These are phyloP conservation scores for Drosophila navojoa DNA, from an alignment of 1,140 invertebrate species.

Conservation along the genomic window DNA sequence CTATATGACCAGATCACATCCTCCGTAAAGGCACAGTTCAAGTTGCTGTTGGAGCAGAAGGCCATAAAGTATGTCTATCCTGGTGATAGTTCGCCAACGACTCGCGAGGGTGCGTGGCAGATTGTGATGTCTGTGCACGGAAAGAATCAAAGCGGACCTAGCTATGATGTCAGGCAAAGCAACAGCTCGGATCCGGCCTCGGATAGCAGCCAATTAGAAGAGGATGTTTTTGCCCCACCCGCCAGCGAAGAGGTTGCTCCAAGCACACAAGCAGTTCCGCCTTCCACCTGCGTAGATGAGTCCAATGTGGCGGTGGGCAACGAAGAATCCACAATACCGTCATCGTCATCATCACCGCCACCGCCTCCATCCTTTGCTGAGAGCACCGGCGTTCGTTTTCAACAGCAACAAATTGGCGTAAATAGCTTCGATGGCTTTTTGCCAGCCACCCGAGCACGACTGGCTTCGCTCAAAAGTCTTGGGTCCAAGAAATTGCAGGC, in stretches of 20 bases:
- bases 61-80: slow-evolving; percentile 86
- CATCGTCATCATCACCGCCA: slow-evolving; percentile 65
- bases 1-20: slow-evolving; percentile 87
- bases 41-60: slow-evolving; percentile 87
- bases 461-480: slow-evolving; percentile 87
- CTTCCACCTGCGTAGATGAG: slow-evolving; percentile 1
- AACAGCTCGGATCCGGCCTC: slow-evolving; percentile 81
- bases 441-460: slow-evolving; percentile 85
- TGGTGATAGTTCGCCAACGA: slow-evolving; percentile 82
- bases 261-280: slow-evolving; percentile 40
- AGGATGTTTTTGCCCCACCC: slow-evolving; percentile 74
- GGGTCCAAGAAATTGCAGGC: slow-evolving; percentile 88
- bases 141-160: slow-evolving; percentile 34
- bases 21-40: slow-evolving; percentile 87
- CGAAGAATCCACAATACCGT: slow-evolving; percentile 40
- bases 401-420: slow-evolving; percentile 64
- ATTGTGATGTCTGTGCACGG: slow-evolving; percentile 78
- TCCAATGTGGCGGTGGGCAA: background rate
- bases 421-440: slow-evolving; percentile 78
- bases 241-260: slow-evolving; percentile 52
- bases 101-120: slow-evolving; percentile 80
- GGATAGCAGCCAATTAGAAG: slow-evolving; percentile 73
- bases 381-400: slow-evolving; percentile 53
- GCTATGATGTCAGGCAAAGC: slow-evolving; percentile 58
- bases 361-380: slow-evolving; percentile 61